phyloP scores from a whole-genome alignment of 2,888 invertebrate species.

The Parasteatoda lunata region DNA sequence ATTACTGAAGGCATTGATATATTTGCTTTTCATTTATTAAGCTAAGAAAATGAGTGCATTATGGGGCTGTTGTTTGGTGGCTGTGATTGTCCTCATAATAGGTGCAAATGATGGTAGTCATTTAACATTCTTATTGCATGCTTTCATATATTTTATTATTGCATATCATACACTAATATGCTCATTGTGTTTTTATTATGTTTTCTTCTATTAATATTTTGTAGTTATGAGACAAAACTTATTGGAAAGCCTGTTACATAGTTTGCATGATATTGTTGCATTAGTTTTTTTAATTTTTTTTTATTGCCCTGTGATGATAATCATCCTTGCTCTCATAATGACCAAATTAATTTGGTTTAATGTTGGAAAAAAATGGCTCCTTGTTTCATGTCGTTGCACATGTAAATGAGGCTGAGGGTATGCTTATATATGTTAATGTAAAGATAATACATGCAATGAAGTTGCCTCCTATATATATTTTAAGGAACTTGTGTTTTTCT shows the following conservation, averaged over 20 bases:
- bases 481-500: background rate
- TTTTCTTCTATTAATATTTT: too few species aligned
- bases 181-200: too few species aligned
- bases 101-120: too few species aligned
- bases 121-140: too few species aligned
- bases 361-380: conserved; percentile 49
- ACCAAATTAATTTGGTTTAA: conserved; percentile 21
- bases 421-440: background rate
- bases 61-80: background rate
- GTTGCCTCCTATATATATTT: background rate
- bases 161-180: too few species aligned
- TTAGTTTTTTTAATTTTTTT: too few species aligned
- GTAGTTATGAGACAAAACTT: too few species aligned
- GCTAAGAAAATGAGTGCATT: background rate
- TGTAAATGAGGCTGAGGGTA: conserved; percentile 46
- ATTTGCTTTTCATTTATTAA: background rate
- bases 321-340: conserved; percentile 64
- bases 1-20: conserved; percentile 18
- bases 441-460: background rate
- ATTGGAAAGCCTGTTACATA: too few species aligned
- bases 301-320: conserved; percentile 48
- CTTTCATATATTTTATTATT: too few species aligned
- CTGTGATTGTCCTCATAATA: too few species aligned
- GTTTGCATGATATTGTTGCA: too few species aligned
- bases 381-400: conserved; percentile 33